Base-by-base conservation (phyloP, 2,888 invertebrate species). In the Campopleginae sp. region DNA sequence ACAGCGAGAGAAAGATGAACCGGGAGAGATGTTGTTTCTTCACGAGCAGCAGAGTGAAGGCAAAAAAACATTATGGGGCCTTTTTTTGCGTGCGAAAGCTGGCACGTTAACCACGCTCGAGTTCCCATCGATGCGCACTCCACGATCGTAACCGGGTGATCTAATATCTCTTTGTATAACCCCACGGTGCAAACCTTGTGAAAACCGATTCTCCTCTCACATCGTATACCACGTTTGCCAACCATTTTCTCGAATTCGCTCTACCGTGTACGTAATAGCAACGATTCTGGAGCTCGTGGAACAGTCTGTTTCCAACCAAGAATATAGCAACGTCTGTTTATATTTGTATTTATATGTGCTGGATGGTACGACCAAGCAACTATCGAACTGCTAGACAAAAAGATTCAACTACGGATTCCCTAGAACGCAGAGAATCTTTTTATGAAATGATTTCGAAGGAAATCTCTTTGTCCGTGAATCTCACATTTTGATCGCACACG, bases 71-170 rank as follows among this genome's bases (percentile, higher is more conserved):
- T 58, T 78, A 44, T 68, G 48, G 65, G 76, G 76, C 17, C 51
- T 58, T 70, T 72, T 65, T 68, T 44, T 71, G 31, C 33, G 14
- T 14, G 61, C 61, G 19, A 63, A 51, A 70, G 72, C 68, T 74
- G 33, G 68, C 78, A 74, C 72, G 81, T 79, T 81, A 78, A 70
- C 44, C 70, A 79, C 85, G 78, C 77, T 68, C 80, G 81, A 85
- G 85, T 85, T 85, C 78, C 81, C 78, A 81, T 85, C 81, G 81
- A 75, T 78, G 81, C 74, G 63, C 68, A 5, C 58, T 78, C 61
- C 51, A 68, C 76, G 81, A 78, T 84, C 74, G 81, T 81, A 81
- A 85, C 78, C 72, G 70, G 84, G 66, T 85, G 82, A 75, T 82
- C 77, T 82, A 84, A 82, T 86, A 80, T 79, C 74, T 74, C 70